A percentile compares a stretch with the other conserved stretches of the same genome.
These are phyloP conservation scores for Heteronetta atricapilla DNA, from an alignment of 2,113 vertebrate genomes.

Conservation along the genomic window DNA sequence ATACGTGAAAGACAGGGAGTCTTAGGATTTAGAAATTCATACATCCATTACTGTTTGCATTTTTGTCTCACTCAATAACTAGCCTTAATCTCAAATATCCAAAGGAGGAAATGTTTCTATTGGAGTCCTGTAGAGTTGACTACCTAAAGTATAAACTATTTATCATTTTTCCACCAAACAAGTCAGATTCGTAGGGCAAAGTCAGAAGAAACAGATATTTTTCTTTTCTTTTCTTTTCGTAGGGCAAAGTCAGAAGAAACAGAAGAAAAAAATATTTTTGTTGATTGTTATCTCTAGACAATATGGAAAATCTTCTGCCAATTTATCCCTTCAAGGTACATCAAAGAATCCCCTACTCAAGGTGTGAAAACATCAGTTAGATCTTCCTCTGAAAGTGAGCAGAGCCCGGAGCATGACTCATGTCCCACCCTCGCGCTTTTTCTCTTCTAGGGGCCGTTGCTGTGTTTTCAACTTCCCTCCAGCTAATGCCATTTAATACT, in stretches of 20 bases:
- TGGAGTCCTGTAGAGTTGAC: background rate
- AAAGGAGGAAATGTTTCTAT: background rate
- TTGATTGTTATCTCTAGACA: background rate
- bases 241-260: background rate
- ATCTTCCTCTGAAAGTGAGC: slow-evolving; percentile 19
- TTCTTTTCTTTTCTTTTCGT: no score
- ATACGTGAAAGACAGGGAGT: background rate
- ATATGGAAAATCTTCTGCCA: slow-evolving; percentile 12
- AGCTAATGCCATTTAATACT: slow-evolving; percentile 44
- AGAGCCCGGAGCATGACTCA: background rate
- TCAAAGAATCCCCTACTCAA: background rate
- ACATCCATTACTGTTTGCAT: background rate
- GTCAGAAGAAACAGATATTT: slow-evolving; percentile 2
- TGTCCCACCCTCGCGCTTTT: background rate
- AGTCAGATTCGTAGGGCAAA: background rate
- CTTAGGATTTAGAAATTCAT: background rate
- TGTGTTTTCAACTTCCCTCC: slow-evolving; percentile 5
- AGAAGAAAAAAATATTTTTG: slow-evolving; percentile 14
- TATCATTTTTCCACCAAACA: slow-evolving; percentile 20
- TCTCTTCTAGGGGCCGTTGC: background rate
- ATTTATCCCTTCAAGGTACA: slow-evolving; percentile 27
- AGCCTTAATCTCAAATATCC: background rate
- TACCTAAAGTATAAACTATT: background rate
- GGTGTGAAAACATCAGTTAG: background rate
- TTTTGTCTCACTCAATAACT: background rate